These are phyloP conservation scores for Ranitomeya variabilis DNA, from an alignment of 2,113 vertebrate species.

Conservation along the genomic window DNA sequence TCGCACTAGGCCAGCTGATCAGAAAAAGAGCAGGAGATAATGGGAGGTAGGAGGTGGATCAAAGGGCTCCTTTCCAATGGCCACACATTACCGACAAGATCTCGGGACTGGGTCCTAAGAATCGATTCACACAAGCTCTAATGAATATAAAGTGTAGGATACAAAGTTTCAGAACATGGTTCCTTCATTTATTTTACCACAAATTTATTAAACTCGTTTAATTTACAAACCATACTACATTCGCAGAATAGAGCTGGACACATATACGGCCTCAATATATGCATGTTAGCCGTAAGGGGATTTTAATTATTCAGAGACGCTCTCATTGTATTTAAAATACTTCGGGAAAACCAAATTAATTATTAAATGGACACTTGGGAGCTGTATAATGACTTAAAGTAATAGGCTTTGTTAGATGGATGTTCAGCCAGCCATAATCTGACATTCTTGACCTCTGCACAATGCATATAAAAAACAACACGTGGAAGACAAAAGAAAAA, in stretches of 20 bases:
- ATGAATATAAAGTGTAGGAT: background rate
- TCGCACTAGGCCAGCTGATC: no score
- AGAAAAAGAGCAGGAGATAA: no score
- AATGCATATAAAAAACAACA: background rate
- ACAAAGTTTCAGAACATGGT: background rate
- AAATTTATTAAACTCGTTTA: background rate
- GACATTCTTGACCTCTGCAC: background rate
- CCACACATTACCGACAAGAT: no score
- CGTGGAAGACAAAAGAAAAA: background rate
- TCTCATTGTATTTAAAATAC: conserved; percentile 68
- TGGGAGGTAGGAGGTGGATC: no score
- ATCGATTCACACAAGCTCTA: no score
- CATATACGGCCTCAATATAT: background rate
- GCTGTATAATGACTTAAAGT: conserved; percentile 27
- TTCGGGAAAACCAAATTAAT: conserved; percentile 67
- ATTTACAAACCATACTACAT: no score
- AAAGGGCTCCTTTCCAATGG: no score
- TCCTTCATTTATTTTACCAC: background rate
- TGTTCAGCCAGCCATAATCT: background rate
- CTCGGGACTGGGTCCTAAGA: no score
- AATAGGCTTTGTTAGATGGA: conserved; percentile 5
- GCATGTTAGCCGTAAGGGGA: background rate
- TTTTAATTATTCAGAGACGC: conserved; percentile 65
- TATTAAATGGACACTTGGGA: conserved; percentile 64
- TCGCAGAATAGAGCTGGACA: background rate